Evolutionary conservation across 2,888 invertebrate species (phyloP), one percentile per base, ranked within the genome.

Genomic region (Tetropium fuscum): DNA sequence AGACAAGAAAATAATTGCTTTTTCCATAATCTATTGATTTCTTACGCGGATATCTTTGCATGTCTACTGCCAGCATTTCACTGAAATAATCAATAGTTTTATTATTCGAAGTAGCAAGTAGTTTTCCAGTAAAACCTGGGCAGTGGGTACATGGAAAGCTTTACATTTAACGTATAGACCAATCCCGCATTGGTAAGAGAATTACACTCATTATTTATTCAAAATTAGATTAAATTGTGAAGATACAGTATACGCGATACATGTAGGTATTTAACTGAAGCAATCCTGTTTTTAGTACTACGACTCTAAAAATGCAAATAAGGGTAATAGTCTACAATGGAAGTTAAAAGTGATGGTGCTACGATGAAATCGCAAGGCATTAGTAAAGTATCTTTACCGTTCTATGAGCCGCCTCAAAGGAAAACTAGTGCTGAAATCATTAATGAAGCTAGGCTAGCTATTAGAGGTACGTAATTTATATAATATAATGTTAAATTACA

Each of bases 341-440:
- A 71, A 57, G 57, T 65, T 49, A 63, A 63, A 43, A 69, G 55
- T 56, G 60, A 59, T 10, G 38, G 43, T 53, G 53, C 66, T 53
- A 62, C 32, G 45, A 56, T 63, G 53, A 72, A 66, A 56, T 56
- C 68, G 25, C 69, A 69, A 18, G 73, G 71, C 11, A 68, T 69
- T 18, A 75, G 69, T 34, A 75, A 74, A 65, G 68, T 73, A 19
- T 66, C 84, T 58, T 82, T 84, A 53, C 86, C 88, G 0, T 87
- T 88, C 77, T 88, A 88, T 77, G 87, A 86, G 66, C 86, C 87
- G 0, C 85, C 87, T 1, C 72, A 78, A 30, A 84, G 89, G 51
- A 91, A 91, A 81, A 92, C 92, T 1, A 92, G 92, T 30, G 90
- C 92, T 0, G 91, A 93, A 80, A 91, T 92, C 72, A 91, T 92